A percentile compares a stretch with the other conserved stretches of the same genome.
phyloP scores from a whole-genome alignment of 1,140 invertebrate genomes.

The Dendroctonus ponderosae region DNA sequence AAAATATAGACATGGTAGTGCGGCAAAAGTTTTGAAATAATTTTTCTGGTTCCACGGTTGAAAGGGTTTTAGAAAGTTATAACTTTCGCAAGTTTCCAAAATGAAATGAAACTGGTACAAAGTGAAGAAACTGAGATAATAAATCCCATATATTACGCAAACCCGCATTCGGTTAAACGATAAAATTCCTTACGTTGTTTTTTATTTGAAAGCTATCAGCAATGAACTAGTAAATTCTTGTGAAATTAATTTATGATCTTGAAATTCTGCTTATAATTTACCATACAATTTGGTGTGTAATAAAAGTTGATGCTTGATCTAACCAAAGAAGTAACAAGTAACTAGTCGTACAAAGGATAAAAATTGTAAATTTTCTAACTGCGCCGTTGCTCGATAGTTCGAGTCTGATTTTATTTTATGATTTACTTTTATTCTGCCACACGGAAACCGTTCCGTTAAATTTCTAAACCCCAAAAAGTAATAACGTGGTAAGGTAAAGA shows the following conservation, averaged over 20 bases:
- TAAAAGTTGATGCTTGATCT: too few relatives aligned
- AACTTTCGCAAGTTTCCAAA: conserved; percentile 8
- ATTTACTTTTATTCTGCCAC: too few relatives aligned
- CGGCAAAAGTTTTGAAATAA: conserved; percentile 15
- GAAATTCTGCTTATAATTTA: neutral
- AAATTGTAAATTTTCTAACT: too few relatives aligned
- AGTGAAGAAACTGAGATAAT: too few relatives aligned
- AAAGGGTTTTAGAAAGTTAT: conserved; percentile 10
- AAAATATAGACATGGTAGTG: conserved; percentile 13
- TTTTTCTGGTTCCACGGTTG: conserved; percentile 10
- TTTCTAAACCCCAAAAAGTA: neutral
- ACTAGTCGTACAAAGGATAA: neutral
- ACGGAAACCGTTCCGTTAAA: too few relatives aligned
- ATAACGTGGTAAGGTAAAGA: neutral
- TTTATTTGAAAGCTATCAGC: too few relatives aligned
- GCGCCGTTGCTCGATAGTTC: too few relatives aligned
- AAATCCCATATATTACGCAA: too few relatives aligned
- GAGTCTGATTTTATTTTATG: too few relatives aligned
- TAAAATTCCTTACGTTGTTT: neutral
- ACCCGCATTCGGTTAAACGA: neutral
- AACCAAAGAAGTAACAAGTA: neutral
- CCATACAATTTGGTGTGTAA: neutral
- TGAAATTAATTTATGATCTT: neutral
- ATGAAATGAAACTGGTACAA: conserved; percentile 7
- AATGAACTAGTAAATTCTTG: neutral